Evolutionary conservation across 2,888 invertebrate species (phyloP).

Genomic region (Odontomyia ornata): DNA sequence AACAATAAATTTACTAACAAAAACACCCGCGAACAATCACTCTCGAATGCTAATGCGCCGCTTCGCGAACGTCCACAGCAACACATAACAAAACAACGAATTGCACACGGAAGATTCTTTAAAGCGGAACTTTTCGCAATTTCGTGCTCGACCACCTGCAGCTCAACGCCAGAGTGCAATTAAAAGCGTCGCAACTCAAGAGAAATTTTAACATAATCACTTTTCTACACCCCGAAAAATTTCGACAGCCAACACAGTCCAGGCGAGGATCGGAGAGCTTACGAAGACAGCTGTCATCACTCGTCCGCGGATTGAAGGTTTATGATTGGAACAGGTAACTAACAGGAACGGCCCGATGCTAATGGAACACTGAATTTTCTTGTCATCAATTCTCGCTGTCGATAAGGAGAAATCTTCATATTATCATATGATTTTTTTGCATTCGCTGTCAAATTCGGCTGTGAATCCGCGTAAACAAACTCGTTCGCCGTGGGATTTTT

Average conservation of each 20-base stretch:
- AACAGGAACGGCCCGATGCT: too few species aligned
- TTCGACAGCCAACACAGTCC: background rate
- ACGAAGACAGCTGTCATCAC: slow-evolving; percentile 31
- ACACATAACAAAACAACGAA: slow-evolving; percentile 32
- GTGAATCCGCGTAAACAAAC: too few species aligned
- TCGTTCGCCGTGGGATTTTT: too few species aligned
- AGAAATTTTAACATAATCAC: slow-evolving; percentile 26
- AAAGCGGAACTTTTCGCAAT: background rate
- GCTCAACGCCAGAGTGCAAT: background rate
- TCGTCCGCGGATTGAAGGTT: slow-evolving; percentile 8
- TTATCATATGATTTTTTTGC: too few species aligned
- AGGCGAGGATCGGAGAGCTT: background rate
- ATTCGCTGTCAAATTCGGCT: too few species aligned
- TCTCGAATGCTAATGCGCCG: slow-evolving; percentile 8
- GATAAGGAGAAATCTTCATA: too few species aligned
- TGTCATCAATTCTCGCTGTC: too few species aligned
- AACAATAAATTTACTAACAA: background rate
- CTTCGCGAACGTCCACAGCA: background rate
- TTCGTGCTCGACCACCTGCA: slow-evolving; percentile 4
- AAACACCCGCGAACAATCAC: slow-evolving; percentile 22
- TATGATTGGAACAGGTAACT: too few species aligned
- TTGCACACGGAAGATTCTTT: background rate
- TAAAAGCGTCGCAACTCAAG: background rate
- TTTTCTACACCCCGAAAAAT: slow-evolving; percentile 14
- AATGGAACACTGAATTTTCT: too few species aligned